Evolutionary conservation across 2,888 invertebrate species (phyloP), one percentile per base, ranked within the genome.

Genomic region (Cephus runcator): DNA sequence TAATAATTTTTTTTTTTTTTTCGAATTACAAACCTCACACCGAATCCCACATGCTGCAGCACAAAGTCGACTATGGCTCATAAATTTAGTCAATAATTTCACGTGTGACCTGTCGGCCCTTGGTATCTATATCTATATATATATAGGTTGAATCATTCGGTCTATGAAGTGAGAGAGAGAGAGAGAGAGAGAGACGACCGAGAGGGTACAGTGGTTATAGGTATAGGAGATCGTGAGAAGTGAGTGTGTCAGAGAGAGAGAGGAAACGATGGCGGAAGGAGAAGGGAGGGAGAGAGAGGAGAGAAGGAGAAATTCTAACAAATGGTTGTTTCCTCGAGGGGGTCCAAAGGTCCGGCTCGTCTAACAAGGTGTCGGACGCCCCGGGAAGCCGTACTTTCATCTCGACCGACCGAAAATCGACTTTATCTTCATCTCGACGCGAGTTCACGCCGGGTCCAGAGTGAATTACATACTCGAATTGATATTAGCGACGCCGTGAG

Each of bases 311-410:
- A 83, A 74, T 80, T 82, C 81, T 89, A 89, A 90, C 86, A 90
- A 90, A 90, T 90, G 89, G 87, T 88, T 86, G 83, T 86, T 87
- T 87, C 87, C 87, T 87, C 86, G 83, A 83, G 86, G 87, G 87
- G 87, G 85, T 87, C 85, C 86, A 83, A 85, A 82, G 87, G 86
- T 85, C 83, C 81, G 84, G 83, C 87, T 87, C 87, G 88, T 89
- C 88, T 89, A 90, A 90, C 90, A 89, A 90, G 89, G 88, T 89
- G 90, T 90, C 86, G 87, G 88, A 85, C 88, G 86, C 88, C 86
- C 85, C 88, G 86, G 87, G 89, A 87, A 83, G 86, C 85, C 82
- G 79, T 76, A 81, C 89, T 88, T 89, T 89, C 87, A 89, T 88
- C 89, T 89, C 85, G 81, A 81, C 89, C 89, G 89, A 86, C 86